These are phyloP conservation scores for Euleptes europaea DNA, from an alignment of 2,113 vertebrate species.

Conservation along the genomic window DNA sequence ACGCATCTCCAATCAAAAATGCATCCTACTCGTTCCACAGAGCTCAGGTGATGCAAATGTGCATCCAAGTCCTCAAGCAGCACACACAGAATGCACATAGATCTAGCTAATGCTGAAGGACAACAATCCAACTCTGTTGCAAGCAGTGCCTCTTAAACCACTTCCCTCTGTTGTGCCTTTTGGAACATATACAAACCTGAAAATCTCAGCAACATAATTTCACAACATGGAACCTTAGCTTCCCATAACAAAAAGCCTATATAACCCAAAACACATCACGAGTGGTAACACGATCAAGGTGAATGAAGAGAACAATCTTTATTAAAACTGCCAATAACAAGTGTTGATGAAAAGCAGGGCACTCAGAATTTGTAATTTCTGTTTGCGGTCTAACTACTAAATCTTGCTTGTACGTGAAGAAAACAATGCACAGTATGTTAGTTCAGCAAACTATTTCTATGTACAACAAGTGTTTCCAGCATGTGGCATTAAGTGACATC, in stretches of 20 bases:
- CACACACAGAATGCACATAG: background rate
- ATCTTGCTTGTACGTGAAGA: background rate
- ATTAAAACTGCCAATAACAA: background rate
- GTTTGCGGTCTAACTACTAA: background rate
- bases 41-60: background rate
- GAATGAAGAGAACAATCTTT: background rate
- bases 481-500: background rate
- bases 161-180: background rate
- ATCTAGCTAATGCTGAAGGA: background rate
- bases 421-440: background rate
- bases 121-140: background rate
- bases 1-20: background rate
- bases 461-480: background rate
- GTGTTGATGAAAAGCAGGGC: background rate
- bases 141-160: background rate
- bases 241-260: background rate
- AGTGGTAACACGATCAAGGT: background rate
- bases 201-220: background rate
- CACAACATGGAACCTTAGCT: background rate
- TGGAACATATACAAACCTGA: background rate
- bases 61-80: background rate
- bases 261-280: background rate
- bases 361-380: background rate
- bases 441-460: background rate
- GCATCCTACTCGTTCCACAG: background rate